Conservation (phyloP, 2,113 vertebrate species). For the Brienomyrus longianalis region DNA sequence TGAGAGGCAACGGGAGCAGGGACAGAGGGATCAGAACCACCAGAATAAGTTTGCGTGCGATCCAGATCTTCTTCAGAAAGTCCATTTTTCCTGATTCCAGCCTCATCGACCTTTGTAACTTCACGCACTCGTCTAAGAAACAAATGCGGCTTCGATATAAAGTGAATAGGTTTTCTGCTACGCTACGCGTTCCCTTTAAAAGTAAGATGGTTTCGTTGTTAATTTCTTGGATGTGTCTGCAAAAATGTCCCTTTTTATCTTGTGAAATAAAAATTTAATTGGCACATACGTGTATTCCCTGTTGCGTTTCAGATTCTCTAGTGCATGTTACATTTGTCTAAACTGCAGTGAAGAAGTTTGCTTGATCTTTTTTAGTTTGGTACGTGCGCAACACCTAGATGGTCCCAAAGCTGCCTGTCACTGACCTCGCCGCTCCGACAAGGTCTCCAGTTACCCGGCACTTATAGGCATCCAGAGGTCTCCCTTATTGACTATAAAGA, state of each 20-base stretch:
- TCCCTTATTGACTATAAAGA: conserved; percentile 25
- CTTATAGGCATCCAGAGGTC: conserved; percentile 21
- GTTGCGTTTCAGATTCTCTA: background rate
- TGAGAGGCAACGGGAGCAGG: conserved; percentile 80
- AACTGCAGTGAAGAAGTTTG: background rate
- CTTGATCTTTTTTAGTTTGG: conserved; percentile 16
- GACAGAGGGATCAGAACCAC: conserved; percentile 81
- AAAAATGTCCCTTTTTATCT: background rate
- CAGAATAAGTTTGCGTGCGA: conserved; percentile 75
- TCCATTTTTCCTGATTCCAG: conserved; percentile 71
- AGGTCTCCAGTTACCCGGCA: conserved; percentile 11
- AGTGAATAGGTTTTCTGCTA: background rate
- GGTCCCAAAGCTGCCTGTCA: background rate
- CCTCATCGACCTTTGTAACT: conserved; percentile 50
- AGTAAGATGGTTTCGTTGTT: background rate
- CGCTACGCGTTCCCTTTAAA: background rate
- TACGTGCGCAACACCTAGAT: background rate
- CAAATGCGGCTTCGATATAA: conserved; percentile 10
- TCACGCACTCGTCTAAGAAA: background rate
- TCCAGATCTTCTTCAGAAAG: conserved; percentile 69
- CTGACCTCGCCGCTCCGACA: conserved; percentile 13
- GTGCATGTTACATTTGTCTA: background rate
- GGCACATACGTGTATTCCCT: background rate
- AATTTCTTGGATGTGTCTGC: background rate
- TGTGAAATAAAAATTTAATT: background rate